Conservation (phyloP, 2,113 vertebrate genomes). For the Zosterops borbonicus region DNA sequence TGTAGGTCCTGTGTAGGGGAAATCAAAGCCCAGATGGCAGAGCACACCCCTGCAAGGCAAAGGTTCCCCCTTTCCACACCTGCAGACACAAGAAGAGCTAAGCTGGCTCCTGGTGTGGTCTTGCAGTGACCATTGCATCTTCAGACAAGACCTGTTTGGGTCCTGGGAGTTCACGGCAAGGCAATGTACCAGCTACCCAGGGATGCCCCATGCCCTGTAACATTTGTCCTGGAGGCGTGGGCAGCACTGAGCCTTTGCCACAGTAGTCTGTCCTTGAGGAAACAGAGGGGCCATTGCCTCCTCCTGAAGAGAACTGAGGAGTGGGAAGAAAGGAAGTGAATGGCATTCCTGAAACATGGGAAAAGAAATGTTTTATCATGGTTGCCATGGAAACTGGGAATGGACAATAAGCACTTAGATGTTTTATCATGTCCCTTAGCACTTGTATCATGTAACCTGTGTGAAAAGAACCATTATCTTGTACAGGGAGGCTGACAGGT, state of each 20-base stretch:
- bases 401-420: slow-evolving; percentile 45
- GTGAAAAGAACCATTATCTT: background rate
- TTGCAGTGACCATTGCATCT: background rate
- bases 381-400: slow-evolving; percentile 44
- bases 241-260: background rate
- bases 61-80: background rate
- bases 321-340: slow-evolving; percentile 11
- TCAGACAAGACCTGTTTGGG: background rate
- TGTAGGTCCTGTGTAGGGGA: background rate
- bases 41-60: background rate
- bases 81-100: background rate
- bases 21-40: background rate
- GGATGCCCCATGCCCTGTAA: background rate
- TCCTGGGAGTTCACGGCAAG: background rate
- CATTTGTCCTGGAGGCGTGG: background rate
- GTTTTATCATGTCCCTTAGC: slow-evolving; percentile 20
- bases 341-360: slow-evolving; percentile 21
- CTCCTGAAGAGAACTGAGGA: background rate
- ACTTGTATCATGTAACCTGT: background rate
- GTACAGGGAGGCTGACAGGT: background rate
- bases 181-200: background rate
- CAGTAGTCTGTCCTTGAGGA: background rate
- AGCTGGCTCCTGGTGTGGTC: background rate
- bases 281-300: background rate
- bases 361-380: slow-evolving; percentile 11